phyloP scores from a whole-genome alignment of 2,113 vertebrate genomes.

The Paramormyrops kingsleyae region DNA sequence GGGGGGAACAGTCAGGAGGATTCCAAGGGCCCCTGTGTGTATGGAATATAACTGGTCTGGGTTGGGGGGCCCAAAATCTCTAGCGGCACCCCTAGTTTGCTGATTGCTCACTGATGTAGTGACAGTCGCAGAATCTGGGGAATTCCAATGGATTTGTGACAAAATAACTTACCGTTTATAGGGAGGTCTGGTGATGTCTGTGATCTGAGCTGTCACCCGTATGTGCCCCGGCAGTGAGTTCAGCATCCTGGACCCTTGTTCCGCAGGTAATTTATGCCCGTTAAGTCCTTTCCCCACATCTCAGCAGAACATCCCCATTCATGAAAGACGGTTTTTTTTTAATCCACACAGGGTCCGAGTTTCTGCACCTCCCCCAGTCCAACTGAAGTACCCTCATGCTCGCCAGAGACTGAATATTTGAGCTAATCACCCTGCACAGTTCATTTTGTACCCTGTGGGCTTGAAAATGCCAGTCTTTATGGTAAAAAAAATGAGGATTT shows the following conservation, averaged over 20 bases:
- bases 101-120: not conserved
- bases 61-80: not conserved
- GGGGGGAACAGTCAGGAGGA: not conserved
- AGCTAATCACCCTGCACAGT: not conserved
- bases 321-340: conserved; percentile 46
- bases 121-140: not conserved
- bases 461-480: not conserved
- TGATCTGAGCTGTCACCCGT: not conserved
- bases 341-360: not conserved
- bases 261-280: conserved; percentile 61
- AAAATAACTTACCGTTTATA: not conserved
- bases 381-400: not conserved
- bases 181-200: not conserved
- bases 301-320: conserved; percentile 65
- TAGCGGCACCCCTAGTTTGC: not conserved
- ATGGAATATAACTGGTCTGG: not conserved
- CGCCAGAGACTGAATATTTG: not conserved
- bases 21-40: not conserved
- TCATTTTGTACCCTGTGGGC: not conserved
- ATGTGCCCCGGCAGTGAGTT: conserved; percentile 54
- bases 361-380: not conserved
- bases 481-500: not conserved
- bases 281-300: conserved; percentile 55
- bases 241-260: conserved; percentile 65
- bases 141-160: not conserved